Conservation (phyloP, 2,797 vertebrate genomes). For the Otus scops region DNA sequence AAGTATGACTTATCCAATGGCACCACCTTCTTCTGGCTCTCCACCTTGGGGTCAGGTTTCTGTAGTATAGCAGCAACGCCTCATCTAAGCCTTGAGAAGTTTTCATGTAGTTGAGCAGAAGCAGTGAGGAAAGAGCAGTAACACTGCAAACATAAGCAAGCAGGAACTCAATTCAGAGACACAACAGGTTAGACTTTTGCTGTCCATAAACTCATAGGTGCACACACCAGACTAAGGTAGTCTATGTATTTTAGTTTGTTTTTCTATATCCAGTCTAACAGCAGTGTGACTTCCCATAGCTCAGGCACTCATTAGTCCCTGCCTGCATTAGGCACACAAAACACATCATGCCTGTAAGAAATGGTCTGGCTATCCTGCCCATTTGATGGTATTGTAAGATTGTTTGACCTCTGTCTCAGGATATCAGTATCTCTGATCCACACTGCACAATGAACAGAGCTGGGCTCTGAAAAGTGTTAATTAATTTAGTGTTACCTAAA, state of each 20-base stretch:
- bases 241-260: not conserved
- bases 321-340: not conserved
- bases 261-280: not conserved
- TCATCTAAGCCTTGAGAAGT: not conserved
- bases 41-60: not conserved
- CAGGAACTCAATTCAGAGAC: not conserved
- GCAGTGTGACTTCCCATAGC: not conserved
- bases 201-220: not conserved
- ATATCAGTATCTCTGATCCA: not conserved
- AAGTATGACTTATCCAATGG: not conserved
- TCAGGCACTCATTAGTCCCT: not conserved
- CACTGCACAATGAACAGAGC: not conserved
- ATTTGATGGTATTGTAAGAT: not conserved
- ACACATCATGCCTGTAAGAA: not conserved
- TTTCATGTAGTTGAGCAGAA: not conserved
- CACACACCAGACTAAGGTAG: not conserved
- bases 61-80: not conserved
- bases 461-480: not conserved
- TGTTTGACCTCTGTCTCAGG: not conserved
- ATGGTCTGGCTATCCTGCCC: not conserved
- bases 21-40: not conserved
- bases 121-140: not conserved
- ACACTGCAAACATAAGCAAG: not conserved
- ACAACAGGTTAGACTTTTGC: not conserved
- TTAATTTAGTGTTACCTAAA: not conserved